These are phyloP conservation scores for Hyposoter dolosus DNA, from an alignment of 2,888 invertebrate genomes.

Conservation along the genomic window DNA sequence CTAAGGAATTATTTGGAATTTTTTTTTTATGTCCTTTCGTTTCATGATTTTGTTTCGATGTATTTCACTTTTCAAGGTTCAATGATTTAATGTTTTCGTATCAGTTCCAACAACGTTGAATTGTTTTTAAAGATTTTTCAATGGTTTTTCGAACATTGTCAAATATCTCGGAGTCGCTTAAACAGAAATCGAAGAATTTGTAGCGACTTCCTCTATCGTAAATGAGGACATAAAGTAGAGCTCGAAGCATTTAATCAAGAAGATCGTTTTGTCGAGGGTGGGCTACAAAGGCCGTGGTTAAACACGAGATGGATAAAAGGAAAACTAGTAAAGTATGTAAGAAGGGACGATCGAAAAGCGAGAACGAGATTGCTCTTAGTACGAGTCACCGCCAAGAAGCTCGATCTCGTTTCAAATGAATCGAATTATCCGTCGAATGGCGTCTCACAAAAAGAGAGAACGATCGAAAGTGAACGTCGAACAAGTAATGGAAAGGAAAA, in stretches of 20 bases:
- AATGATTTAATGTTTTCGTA: too few relatives aligned
- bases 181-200: constrained; percentile 27
- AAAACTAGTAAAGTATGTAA: constrained; percentile 20
- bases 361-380: constrained; percentile 65
- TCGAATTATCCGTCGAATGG: constrained; percentile 58
- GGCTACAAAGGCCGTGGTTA: constrained; percentile 72
- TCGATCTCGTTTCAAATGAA: constrained; percentile 61
- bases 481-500: constrained; percentile 50
- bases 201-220: constrained; percentile 9
- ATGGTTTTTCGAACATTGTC: neutral
- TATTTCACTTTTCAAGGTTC: neutral
- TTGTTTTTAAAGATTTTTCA: neutral
- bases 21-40: neutral
- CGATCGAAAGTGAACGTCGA: constrained; percentile 54
- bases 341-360: constrained; percentile 64
- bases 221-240: neutral
- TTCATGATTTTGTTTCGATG: neutral
- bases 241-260: constrained; percentile 68
- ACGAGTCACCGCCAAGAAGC: constrained; percentile 26
- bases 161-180: neutral
- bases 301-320: constrained; percentile 67
- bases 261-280: constrained; percentile 64
- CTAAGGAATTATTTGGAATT: neutral
- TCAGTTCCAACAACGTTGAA: neutral
- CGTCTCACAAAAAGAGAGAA: constrained; percentile 35